phyloP scores from a whole-genome alignment of 2,113 vertebrate species.

The Scalopus aquaticus region DNA sequence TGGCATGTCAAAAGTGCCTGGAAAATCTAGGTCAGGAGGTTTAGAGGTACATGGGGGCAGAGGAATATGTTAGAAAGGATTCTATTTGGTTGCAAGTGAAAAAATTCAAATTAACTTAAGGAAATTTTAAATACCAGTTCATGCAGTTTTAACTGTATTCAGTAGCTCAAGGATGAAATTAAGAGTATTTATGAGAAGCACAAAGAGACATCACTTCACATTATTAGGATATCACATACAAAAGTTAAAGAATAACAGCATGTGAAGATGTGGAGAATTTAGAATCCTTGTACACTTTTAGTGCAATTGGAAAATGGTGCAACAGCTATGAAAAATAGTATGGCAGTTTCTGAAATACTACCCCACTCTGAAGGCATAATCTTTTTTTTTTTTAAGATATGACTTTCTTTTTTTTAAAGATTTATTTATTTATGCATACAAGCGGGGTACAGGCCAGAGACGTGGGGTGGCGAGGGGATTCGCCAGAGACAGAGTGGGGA shows the following conservation, averaged over 20 bases:
- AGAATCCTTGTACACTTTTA: background rate
- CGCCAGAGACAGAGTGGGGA: no score
- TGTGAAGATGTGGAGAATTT: background rate
- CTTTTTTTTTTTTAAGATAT: no score
- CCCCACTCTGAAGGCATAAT: no score
- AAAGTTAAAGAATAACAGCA: background rate
- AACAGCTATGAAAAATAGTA: background rate
- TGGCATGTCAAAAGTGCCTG: background rate
- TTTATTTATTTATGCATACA: no score
- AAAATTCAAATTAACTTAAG: background rate
- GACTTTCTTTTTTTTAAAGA: no score
- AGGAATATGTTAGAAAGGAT: background rate
- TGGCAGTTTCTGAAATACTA: background rate
- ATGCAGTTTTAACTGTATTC: background rate
- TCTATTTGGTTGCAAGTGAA: background rate
- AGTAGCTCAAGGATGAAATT: background rate
- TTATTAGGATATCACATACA: background rate
- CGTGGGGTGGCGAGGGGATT: no score
- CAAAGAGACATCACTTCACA: background rate
- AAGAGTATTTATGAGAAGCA: background rate
- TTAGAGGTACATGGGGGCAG: background rate
- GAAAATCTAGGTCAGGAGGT: background rate
- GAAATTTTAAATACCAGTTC: background rate
- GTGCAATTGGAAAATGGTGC: background rate
- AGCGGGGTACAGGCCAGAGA: no score